Evolutionary conservation across 35 echinoderm and acorn worm species (phyloP).

Genomic region (Stichopus chloronotus): DNA sequence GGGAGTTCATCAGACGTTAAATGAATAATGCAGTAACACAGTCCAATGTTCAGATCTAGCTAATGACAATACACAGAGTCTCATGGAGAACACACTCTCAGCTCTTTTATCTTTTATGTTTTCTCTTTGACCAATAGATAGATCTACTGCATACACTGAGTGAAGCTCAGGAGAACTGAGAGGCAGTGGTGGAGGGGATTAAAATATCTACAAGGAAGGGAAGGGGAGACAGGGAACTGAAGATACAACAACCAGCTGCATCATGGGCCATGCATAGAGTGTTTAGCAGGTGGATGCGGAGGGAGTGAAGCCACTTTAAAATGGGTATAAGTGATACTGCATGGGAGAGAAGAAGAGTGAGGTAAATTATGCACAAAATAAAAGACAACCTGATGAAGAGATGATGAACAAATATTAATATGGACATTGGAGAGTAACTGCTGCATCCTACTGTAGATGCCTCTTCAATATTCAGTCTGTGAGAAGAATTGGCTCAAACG

Average conservation of each 20-base stretch:
- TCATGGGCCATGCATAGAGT: background rate
- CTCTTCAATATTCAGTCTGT: no score
- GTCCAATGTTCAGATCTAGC: background rate
- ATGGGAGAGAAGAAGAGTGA: no score
- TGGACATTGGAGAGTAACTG: no score
- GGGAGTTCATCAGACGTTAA: background rate
- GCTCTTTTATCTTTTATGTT: no score
- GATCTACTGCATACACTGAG: background rate
- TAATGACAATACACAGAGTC: background rate
- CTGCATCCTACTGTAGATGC: no score
- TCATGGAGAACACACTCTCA: background rate
- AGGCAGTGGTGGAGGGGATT: background rate
- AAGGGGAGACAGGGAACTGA: background rate
- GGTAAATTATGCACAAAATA: no score
- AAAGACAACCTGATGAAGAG: no score
- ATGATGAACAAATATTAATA: no score
- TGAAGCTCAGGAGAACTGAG: background rate
- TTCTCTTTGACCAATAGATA: no score
- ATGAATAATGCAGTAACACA: background rate
- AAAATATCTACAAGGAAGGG: background rate
- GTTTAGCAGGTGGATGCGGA: background rate
- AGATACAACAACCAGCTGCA: no score
- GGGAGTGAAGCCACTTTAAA: background rate
- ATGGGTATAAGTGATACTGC: no score
- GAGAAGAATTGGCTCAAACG: no score